Evolutionary conservation across 2,888 invertebrate genomes (phyloP).

Genomic region (Drosophila robusta): DNA sequence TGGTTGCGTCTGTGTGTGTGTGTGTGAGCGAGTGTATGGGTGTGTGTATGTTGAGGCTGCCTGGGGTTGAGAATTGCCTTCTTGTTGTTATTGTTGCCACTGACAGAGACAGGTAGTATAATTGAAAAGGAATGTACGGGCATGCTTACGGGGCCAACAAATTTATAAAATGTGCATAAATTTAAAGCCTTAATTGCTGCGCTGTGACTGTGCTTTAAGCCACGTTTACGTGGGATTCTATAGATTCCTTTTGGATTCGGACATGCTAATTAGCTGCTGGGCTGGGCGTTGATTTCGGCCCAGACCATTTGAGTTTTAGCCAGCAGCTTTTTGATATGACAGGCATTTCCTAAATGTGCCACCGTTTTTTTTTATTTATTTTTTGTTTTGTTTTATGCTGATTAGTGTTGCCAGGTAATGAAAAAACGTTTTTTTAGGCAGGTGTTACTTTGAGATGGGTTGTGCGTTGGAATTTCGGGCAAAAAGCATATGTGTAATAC

Average conservation of each 20-base stretch:
- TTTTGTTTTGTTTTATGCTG: conserved; percentile 32
- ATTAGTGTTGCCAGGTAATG: conserved; percentile 44
- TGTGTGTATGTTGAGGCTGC: conserved; percentile 24
- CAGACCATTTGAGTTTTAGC: conserved; percentile 29
- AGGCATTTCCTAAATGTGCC: conserved; percentile 16
- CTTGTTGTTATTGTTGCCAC: conserved; percentile 42
- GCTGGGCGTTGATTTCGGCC: conserved; percentile 36
- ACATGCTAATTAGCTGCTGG: conserved; percentile 68
- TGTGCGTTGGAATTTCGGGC: not conserved
- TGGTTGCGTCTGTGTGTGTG: too few relatives aligned
- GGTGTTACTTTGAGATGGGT: conserved; percentile 54
- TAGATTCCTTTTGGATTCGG: conserved; percentile 39
- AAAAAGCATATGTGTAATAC: conserved; percentile 19
- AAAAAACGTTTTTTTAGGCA: conserved; percentile 24
- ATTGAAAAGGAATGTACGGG: conserved; percentile 70
- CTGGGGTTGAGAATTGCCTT: conserved; percentile 29
- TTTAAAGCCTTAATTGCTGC: conserved; percentile 63
- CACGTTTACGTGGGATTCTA: conserved; percentile 9
- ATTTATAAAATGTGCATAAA: conserved; percentile 68
- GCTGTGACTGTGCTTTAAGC: conserved; percentile 32
- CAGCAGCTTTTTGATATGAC: conserved; percentile 33
- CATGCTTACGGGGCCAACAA: conserved; percentile 36
- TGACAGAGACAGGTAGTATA: conserved; percentile 67
- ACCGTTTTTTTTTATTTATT: conserved; percentile 12
- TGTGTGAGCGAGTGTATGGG: too few relatives aligned